Evolutionary conservation across 2,888 invertebrate genomes (phyloP), one percentile per base, ranked within the genome.

Genomic region (Oxystoma pomonae): DNA sequence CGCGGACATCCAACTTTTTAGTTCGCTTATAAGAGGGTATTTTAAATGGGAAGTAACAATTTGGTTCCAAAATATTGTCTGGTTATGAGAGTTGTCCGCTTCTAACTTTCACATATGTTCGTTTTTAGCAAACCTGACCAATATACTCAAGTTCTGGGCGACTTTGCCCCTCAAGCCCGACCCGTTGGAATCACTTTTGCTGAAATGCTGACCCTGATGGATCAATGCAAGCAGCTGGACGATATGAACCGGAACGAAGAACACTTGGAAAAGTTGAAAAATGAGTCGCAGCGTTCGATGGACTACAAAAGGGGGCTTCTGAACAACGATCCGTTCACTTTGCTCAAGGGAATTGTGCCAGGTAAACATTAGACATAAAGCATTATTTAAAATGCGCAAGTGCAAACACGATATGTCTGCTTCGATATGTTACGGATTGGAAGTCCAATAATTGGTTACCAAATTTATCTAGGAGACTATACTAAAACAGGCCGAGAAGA

Each of bases 331-430:
- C 89, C 90, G 5, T 83, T 90, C 49, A 87, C 90, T 0, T 76
- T 92, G 67, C 81, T 92, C 57, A 90, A 88, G 74, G 92, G 92
- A 49, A 92, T 93, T 68, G 85, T 92, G 75, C 93, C 93, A 80
- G 93, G 93, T 92, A 65, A 21, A 53, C 5, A 53, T n/a, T n/a
- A n/a, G n/a, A n/a, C n/a, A n/a, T n/a, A n/a, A n/a, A n/a, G n/a
- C n/a, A n/a, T n/a, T n/a, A n/a, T n/a, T n/a, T n/a, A n/a, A n/a
- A n/a, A n/a, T n/a, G n/a, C n/a, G n/a, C n/a, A n/a, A n/a, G n/a
- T n/a, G n/a, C n/a, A n/a, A n/a, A n/a, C n/a, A n/a, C n/a, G n/a
- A n/a, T n/a, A n/a, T n/a, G n/a, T n/a, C n/a, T n/a, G n/a, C n/a
- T n/a, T n/a, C n/a, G n/a, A n/a, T n/a, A n/a, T n/a, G n/a, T n/a